Evolutionary conservation across 64 coral and sea anemone species (phyloP).

Genomic region (Acropora tenuis): DNA sequence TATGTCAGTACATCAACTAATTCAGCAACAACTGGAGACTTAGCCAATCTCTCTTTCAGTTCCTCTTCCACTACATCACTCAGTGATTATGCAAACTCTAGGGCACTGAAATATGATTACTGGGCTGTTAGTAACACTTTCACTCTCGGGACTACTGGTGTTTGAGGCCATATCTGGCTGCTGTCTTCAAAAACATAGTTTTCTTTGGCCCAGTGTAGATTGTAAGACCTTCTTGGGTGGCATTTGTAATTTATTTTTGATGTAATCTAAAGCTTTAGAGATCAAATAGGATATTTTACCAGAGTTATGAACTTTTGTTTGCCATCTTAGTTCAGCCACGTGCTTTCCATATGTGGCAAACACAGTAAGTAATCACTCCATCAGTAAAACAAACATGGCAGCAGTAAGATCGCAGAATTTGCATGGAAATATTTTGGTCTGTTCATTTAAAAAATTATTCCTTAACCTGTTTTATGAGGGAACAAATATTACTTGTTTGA

Average conservation of each 20-base stretch:
- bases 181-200: not conserved
- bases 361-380: not conserved
- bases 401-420: not conserved
- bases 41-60: not conserved
- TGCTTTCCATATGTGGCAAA: not conserved
- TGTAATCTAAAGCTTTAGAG: not conserved
- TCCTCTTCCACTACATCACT: not conserved
- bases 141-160: not conserved
- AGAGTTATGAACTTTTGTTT: not conserved
- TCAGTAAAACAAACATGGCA: not conserved
- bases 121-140: not conserved
- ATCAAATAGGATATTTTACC: not conserved
- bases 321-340: not conserved
- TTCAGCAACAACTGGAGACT: conserved; percentile 23
- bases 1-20: conserved; percentile 9
- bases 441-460: not conserved
- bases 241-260: not conserved
- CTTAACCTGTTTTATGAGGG: conserved; percentile 2
- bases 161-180: conserved; percentile 2
- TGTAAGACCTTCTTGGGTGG: conserved; percentile 1
- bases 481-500: conserved; percentile 7
- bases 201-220: not conserved
- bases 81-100: not conserved
- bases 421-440: conserved; percentile 1
- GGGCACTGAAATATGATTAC: conserved; percentile 23